Conservation (phyloP, 35 echinoderm and acorn worm genomes). For the Heliocidaris erythrogramma region DNA sequence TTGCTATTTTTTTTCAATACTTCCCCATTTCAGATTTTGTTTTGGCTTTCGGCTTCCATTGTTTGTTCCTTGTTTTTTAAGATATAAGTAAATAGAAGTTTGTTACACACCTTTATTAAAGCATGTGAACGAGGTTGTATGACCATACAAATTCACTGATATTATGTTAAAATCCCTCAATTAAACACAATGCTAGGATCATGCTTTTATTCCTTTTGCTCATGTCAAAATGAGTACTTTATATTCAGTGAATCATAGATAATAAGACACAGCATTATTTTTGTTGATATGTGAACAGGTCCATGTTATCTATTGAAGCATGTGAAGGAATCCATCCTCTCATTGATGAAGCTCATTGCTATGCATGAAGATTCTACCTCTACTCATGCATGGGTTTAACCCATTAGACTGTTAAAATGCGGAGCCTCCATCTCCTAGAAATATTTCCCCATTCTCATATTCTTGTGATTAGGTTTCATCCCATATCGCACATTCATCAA, state of each 20-base stretch:
- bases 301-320: neutral
- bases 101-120: too few relatives aligned
- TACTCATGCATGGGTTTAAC: neutral
- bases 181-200: too few relatives aligned
- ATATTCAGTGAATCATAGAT: neutral
- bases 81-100: too few relatives aligned
- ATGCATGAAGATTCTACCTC: neutral
- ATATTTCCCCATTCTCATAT: neutral
- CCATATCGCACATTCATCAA: constrained; percentile 1
- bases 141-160: neutral
- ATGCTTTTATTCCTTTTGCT: too few relatives aligned
- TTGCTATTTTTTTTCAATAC: too few relatives aligned
- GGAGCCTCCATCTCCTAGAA: neutral
- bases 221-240: too few relatives aligned
- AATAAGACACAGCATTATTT: neutral
- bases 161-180: neutral
- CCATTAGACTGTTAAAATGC: neutral
- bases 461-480: neutral
- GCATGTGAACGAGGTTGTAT: neutral
- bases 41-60: too few relatives aligned
- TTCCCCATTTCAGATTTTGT: too few relatives aligned
- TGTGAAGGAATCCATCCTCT: neutral
- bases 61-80: too few relatives aligned
- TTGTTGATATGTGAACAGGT: neutral
- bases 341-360: neutral